Evolutionary conservation across 1,140 invertebrate species (phyloP).

Genomic region (Aphaenogaster ashmeadi): DNA sequence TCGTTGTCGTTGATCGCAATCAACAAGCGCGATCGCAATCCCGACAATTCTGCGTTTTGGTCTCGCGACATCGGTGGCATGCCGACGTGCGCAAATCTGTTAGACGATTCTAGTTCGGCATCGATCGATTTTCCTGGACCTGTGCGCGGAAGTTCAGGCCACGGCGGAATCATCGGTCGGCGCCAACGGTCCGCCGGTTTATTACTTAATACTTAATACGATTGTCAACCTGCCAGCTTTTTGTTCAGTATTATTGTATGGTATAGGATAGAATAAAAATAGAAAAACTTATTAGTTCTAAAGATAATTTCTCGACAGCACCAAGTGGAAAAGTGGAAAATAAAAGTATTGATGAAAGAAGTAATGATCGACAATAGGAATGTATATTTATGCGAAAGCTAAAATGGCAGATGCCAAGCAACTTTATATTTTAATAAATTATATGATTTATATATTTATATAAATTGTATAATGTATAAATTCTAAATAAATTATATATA

Average conservation of each 20-base stretch:
- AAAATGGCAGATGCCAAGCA: background rate
- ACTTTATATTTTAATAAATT: background rate
- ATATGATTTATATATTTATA: background rate
- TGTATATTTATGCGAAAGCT: background rate
- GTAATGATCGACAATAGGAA: background rate
- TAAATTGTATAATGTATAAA: too few species aligned
- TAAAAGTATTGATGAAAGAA: background rate
- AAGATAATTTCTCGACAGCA: background rate
- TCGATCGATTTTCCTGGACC: background rate
- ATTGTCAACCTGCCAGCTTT: background rate
- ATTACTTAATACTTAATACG: background rate
- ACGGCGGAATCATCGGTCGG: background rate
- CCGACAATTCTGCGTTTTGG: conserved; percentile 7
- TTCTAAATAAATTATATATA: too few species aligned
- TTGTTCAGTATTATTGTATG: background rate
- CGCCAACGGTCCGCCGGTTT: background rate
- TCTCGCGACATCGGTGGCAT: conserved; percentile 19
- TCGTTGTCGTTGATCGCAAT: background rate
- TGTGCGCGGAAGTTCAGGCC: background rate
- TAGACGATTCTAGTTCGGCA: background rate
- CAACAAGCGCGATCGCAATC: conserved; percentile 48
- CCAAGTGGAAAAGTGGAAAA: background rate
- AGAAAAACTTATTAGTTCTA: background rate
- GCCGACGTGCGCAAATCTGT: background rate
- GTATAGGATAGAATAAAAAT: background rate